These are phyloP conservation scores for Apostichopus leukothele DNA, from an alignment of 53 echinoderm and acorn worm genomes.

Conservation along the genomic window DNA sequence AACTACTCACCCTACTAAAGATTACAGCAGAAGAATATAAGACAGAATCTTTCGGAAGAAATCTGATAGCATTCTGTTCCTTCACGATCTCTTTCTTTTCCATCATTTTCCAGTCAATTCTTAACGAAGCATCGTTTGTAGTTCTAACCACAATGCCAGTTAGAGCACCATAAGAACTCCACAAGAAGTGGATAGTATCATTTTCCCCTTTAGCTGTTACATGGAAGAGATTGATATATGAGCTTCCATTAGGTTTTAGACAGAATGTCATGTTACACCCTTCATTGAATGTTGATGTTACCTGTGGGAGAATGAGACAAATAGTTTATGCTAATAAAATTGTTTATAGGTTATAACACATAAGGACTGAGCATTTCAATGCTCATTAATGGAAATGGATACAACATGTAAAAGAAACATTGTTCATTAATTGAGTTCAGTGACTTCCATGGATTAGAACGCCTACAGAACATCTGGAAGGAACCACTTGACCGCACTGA, in stretches of 20 bases:
- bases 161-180: conserved; percentile 90
- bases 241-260: neutral
- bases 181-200: conserved; percentile 83
- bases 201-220: conserved; percentile 61
- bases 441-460: too few relatives aligned
- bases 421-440: too few relatives aligned
- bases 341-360: too few relatives aligned
- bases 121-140: conserved; percentile 47
- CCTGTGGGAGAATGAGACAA: conserved; percentile 41
- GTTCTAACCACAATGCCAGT: conserved; percentile 74
- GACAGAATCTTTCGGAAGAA: conserved; percentile 62
- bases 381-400: too few relatives aligned
- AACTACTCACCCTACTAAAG: conserved; percentile 67
- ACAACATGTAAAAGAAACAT: too few relatives aligned
- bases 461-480: too few relatives aligned
- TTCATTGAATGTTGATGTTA: conserved; percentile 75
- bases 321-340: neutral
- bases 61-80: conserved; percentile 52
- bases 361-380: too few relatives aligned
- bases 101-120: conserved; percentile 70
- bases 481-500: too few relatives aligned
- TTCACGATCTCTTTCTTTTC: conserved; percentile 1
- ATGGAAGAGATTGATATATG: conserved; percentile 73
- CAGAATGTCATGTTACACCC: conserved; percentile 79
- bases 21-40: conserved; percentile 62